Conservation (phyloP, 2,113 vertebrate species). For the Numida meleagris region DNA sequence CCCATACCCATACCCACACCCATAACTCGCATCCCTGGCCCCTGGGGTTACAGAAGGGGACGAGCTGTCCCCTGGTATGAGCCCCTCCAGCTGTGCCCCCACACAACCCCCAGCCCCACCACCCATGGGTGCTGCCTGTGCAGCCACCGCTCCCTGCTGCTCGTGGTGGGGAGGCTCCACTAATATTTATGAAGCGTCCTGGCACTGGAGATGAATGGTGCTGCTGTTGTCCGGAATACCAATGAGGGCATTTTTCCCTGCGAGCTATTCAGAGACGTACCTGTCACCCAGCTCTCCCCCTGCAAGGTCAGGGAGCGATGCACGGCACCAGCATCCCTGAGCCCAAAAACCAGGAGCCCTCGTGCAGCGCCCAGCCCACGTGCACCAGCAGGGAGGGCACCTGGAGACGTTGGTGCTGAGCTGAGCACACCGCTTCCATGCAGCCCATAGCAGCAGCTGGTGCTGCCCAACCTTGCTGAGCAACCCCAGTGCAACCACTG, state of each 20-base stretch:
- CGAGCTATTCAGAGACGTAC: neutral
- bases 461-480: neutral
- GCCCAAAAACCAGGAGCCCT: neutral
- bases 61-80: too few species aligned
- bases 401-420: rapidly evolving
- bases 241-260: rapidly evolving
- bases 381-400: neutral
- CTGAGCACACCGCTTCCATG: rapidly evolving
- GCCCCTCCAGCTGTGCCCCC: neutral
- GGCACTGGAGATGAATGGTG: neutral
- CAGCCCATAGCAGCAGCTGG: neutral
- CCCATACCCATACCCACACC: too few species aligned
- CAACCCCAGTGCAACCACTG: rapidly evolving
- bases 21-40: too few species aligned
- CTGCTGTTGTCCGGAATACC: neutral
- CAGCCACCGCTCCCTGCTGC: neutral
- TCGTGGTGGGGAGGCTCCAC: rapidly evolving
- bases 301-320: neutral
- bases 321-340: rapidly evolving
- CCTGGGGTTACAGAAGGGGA: too few species aligned
- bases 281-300: neutral
- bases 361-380: rapidly evolving
- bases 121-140: rapidly evolving
- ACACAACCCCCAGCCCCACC: neutral
- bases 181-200: rapidly evolving